Evolutionary conservation across 2,797 vertebrate species (phyloP), one percentile per base, ranked within the genome.

Genomic region (Platyrinchus mystaceus): DNA sequence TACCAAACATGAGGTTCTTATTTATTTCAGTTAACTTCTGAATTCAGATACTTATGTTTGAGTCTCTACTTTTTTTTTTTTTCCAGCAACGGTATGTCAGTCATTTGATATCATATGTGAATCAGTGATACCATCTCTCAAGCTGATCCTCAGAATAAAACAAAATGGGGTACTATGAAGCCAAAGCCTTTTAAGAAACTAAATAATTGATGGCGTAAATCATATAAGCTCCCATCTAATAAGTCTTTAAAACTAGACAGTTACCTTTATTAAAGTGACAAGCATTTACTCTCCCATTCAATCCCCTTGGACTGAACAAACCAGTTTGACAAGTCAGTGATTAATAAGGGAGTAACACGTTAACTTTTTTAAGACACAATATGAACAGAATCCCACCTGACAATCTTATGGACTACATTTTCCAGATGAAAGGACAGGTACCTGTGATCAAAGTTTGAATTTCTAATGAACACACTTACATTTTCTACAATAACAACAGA

Each of bases 401-500:
- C 60, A 87, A 73, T 52, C 10, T 37, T 62, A 60, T 5, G 59
- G 78, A 90, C 60, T 84, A 74, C 69, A 63, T 88, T 89, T 79
- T 70, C 82, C 62, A 94, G 71, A 80, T 90, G 46, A 90, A 87
- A 63, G 56, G 58, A 69, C 32, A 89, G 81, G 75, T 58, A 86
- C 63, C 80, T 94, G 84, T 88, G 76, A 94, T 87, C 79, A 94
- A 93, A 87, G 86, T 94, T 89, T 96, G 94, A 96, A 92, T 96
- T 82, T 87, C 81, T 93, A 93, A 92, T 58, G 89, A 98, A 94
- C 59, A 97, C 94, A 96, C 87, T 94, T 55, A 37, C 15, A 78
- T 43, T 67, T 95, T 93, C 88, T 58, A 91, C 70, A 94, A 80
- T 58, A 94, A 87, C 73, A 97, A 94, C 90, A 97, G 90, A 96